Percentiles rank a stretch among this genome's conserved stretches.
Conservation (phyloP, 2,888 invertebrate genomes). For the Nemurella pictetii region DNA sequence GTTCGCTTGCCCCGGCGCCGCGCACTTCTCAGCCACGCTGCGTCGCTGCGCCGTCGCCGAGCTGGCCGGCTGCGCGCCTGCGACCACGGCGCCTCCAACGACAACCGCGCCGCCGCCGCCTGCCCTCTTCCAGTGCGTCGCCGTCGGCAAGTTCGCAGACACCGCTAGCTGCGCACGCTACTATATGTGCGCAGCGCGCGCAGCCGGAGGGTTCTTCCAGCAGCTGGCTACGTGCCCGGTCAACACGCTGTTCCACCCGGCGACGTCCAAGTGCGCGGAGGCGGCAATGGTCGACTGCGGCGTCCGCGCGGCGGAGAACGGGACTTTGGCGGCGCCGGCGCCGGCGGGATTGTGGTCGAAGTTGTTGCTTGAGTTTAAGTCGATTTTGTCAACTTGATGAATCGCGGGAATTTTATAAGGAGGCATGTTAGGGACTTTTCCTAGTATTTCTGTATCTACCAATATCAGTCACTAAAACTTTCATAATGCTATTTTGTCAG, state of each 20-base stretch:
- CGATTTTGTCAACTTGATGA: too few species aligned
- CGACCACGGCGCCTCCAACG: background rate
- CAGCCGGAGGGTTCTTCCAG: background rate
- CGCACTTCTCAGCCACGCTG: background rate
- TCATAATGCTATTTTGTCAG: too few species aligned
- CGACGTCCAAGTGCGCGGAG: background rate
- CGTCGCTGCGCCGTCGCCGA: background rate
- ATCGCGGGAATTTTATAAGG: too few species aligned
- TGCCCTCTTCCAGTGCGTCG: background rate
- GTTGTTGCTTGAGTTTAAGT: too few species aligned
- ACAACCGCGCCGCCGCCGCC: background rate
- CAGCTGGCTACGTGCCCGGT: background rate
- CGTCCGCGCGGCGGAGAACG: too few species aligned
- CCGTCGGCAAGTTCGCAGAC: background rate
- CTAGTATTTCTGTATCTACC: too few species aligned
- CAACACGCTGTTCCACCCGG: background rate
- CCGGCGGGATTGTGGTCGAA: too few species aligned
- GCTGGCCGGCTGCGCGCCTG: background rate
- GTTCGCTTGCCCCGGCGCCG: background rate
- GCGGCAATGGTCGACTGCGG: background rate
- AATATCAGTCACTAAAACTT: too few species aligned
- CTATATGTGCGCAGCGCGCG: background rate
- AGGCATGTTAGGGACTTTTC: too few species aligned
- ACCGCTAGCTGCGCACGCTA: background rate
- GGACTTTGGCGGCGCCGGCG: too few species aligned